Evolutionary conservation across 2,797 vertebrate genomes (phyloP).

Genomic region (Neosalanx taihuensis): DNA sequence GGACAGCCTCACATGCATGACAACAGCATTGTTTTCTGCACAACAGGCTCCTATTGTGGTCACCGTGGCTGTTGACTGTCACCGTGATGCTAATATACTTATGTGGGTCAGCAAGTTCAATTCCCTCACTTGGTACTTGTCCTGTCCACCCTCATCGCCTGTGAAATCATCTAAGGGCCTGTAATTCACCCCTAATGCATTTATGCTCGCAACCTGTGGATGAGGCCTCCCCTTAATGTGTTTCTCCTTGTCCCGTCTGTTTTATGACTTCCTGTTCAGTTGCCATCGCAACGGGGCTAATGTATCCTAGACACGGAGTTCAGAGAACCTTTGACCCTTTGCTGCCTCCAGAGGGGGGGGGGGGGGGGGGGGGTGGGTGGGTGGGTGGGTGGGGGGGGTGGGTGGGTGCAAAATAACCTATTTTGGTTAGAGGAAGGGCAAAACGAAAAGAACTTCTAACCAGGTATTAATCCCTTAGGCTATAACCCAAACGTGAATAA

Average conservation of each 20-base stretch:
- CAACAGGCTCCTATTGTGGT: conserved; percentile 43
- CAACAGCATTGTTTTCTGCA: conserved; percentile 48
- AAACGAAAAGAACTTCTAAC: not conserved
- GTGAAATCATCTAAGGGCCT: conserved; percentile 32
- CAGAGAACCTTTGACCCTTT: conserved; percentile 18
- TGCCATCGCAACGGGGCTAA: conserved; percentile 36
- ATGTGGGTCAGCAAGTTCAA: conserved; percentile 58
- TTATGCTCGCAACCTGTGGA: conserved; percentile 54
- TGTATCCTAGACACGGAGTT: not conserved
- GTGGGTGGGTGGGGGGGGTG: too few species aligned
- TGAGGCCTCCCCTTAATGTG: conserved; percentile 43
- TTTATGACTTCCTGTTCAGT: conserved; percentile 22
- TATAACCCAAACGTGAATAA: not conserved
- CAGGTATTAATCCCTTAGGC: not conserved
- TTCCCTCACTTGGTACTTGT: conserved; percentile 36
- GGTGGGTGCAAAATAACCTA: not conserved
- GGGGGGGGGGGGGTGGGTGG: not conserved
- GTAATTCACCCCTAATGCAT: conserved; percentile 55
- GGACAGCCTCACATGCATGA: conserved; percentile 38
- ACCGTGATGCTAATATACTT: conserved; percentile 59
- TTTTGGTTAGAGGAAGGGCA: not conserved
- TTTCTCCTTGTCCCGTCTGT: conserved; percentile 25
- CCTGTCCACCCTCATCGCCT: conserved; percentile 29
- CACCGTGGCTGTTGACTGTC: conserved; percentile 56
- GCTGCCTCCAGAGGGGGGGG: not conserved